phyloP scores from a whole-genome alignment of 2,113 vertebrate genomes.

The human (Homo sapiens) region GRCh38 chrX:131678501-131679000 shows the following conservation, averaged over 20 bases:
- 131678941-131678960: background rate
- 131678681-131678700: rapidly evolving
- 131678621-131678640: background rate
- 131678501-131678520: too few species aligned
- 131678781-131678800: background rate
- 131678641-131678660: background rate
- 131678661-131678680: background rate
- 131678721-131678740: too few species aligned
- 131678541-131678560: too few species aligned
- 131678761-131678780: background rate
- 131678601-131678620: too few species aligned
- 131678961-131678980: background rate
- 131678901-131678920: background rate
- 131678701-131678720: background rate
- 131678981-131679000: background rate
- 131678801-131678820: background rate
- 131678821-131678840: background rate
- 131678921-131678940: background rate
- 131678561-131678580: background rate
- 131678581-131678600: too few species aligned
- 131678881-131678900: background rate
- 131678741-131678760: background rate
- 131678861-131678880: background rate
- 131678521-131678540: background rate
- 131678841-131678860: background rate